Conservation (phyloP, 2,888 invertebrate species). For the Tipula helvola region DNA sequence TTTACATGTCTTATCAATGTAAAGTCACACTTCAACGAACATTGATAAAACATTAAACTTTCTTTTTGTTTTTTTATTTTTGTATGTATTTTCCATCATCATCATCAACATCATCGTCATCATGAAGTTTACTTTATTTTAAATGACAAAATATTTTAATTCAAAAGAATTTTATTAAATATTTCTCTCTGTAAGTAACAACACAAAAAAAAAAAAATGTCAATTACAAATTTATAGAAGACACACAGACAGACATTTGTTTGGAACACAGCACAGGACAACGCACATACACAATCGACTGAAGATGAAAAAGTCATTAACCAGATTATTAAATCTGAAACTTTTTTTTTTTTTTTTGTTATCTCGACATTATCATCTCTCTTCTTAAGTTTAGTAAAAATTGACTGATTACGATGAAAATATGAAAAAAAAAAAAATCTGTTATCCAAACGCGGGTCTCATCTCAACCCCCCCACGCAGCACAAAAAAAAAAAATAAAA, state of each 20-base stretch:
- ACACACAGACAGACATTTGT: neutral
- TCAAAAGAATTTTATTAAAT: neutral
- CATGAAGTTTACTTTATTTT: neutral
- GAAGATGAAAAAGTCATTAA: neutral
- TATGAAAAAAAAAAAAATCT: neutral
- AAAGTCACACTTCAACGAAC: neutral
- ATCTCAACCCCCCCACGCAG: no score
- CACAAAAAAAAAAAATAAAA: no score
- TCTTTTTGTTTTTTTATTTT: neutral
- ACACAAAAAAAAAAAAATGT: neutral
- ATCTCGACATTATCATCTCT: neutral
- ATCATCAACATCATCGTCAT: neutral
- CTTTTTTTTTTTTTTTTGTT: neutral
- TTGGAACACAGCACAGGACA: neutral
- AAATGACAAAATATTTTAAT: neutral
- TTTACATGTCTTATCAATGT: neutral
- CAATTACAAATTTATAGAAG: neutral
- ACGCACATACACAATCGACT: neutral
- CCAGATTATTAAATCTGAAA: neutral
- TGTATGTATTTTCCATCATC: neutral
- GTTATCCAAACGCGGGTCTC: neutral
- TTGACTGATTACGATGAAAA: neutral
- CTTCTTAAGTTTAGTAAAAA: neutral
- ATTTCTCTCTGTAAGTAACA: neutral
- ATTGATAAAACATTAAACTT: neutral